phyloP scores from a whole-genome alignment of 2,113 vertebrate species.

The Agapornis roseicollis region DNA sequence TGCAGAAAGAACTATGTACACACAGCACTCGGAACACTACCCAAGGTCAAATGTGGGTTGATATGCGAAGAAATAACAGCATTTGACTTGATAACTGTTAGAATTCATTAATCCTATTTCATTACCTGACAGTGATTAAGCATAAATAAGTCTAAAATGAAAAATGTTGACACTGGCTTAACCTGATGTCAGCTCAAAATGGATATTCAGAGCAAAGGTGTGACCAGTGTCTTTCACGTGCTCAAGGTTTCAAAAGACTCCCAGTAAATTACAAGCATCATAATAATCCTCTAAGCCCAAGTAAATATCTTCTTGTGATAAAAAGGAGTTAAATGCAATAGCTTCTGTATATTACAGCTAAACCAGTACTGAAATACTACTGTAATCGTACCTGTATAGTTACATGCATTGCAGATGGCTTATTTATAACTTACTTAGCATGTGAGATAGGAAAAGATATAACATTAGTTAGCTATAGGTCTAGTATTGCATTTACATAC shows the following conservation, averaged over 20 bases:
- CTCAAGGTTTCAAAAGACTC: neutral
- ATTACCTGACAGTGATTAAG: neutral
- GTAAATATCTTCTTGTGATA: neutral
- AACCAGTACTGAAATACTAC: neutral
- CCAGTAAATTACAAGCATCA: neutral
- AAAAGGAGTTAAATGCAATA: neutral
- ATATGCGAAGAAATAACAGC: neutral
- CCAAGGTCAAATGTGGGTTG: neutral
- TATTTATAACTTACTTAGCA: neutral
- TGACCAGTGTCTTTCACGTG: neutral
- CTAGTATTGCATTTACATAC: neutral
- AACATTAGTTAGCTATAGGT: neutral
- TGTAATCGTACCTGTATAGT: neutral
- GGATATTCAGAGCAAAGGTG: neutral
- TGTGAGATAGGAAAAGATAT: neutral
- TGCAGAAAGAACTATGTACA: fast-evolving
- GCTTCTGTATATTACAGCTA: neutral
- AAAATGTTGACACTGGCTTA: neutral
- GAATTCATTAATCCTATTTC: neutral
- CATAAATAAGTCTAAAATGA: neutral
- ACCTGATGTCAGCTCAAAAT: neutral
- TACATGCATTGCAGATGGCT: neutral
- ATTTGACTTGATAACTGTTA: neutral
- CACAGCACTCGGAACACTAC: fast-evolving
- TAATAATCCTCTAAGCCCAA: neutral